These are phyloP conservation scores for Andrena dorsata DNA, from an alignment of 2,888 invertebrate species.

Conservation along the genomic window DNA sequence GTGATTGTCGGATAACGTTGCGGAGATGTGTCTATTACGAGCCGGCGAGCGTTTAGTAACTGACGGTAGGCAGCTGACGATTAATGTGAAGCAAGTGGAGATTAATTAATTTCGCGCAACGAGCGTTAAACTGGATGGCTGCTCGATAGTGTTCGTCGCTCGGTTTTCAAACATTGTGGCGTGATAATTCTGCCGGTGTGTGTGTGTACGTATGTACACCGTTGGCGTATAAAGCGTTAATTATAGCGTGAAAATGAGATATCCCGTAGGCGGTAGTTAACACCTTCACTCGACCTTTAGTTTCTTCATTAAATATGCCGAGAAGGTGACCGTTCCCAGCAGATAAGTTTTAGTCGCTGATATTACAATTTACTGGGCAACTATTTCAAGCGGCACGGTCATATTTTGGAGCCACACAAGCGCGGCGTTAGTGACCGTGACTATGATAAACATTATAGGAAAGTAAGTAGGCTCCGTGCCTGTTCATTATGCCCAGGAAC, in stretches of 20 bases:
- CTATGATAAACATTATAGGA: conserved; percentile 14
- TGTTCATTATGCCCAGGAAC: conserved; percentile 1
- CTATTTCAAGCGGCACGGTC: too few relatives aligned
- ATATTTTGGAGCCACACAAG: background rate
- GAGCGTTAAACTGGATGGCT: conserved; percentile 11
- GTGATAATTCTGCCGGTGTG: background rate
- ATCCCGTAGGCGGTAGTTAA: conserved; percentile 5
- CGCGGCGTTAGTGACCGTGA: background rate
- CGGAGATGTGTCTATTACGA: too few relatives aligned
- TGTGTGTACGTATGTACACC: conserved; percentile 1
- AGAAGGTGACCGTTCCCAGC: background rate
- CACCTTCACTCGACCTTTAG: background rate
- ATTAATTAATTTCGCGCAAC: conserved; percentile 5
- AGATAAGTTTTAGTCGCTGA: background rate
- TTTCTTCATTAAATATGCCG: conserved; percentile 5
- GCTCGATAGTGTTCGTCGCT: conserved; percentile 9
- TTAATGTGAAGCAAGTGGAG: background rate
- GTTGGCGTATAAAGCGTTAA: conserved; percentile 9
- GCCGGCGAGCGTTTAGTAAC: too few relatives aligned
- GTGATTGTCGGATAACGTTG: too few relatives aligned
- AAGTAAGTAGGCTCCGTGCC: conserved; percentile 2
- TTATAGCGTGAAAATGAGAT: conserved; percentile 14
- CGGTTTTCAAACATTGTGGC: conserved; percentile 20
- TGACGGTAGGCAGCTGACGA: background rate
- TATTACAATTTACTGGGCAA: background rate